Conservation (phyloP, 92 coral and sea anemone genomes). For the Palythoa caribaeorum region DNA sequence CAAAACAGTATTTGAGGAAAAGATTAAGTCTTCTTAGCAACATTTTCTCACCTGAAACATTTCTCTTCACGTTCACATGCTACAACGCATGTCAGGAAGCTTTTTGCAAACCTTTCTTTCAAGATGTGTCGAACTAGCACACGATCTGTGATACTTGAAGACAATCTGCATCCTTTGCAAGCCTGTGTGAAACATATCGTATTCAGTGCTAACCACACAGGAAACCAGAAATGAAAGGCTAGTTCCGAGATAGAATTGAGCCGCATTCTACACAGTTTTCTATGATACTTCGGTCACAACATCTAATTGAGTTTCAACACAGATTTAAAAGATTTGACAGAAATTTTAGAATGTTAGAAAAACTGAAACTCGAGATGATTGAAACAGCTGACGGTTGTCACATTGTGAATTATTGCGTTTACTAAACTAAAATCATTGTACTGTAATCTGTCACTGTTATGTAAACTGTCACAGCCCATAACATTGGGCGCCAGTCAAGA, state of each 20-base stretch:
- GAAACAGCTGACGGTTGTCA: not conserved
- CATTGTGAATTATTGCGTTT: not conserved
- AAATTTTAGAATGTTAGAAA: not conserved
- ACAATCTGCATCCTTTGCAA: not conserved
- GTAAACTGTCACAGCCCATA: not conserved
- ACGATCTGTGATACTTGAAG: conserved; percentile 4
- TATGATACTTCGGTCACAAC: not conserved
- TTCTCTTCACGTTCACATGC: conserved; percentile 5
- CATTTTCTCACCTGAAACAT: conserved; percentile 13
- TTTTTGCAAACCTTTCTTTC: not conserved
- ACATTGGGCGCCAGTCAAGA: not conserved
- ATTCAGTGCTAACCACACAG: not conserved
- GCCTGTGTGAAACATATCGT: not conserved
- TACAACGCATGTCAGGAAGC: not conserved
- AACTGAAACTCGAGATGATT: not conserved
- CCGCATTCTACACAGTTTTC: not conserved
- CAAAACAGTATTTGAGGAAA: no score
- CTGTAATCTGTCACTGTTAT: not conserved
- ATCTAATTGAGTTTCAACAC: not conserved
- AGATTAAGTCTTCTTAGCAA: not conserved
- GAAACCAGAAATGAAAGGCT: not conserved
- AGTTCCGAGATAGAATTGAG: not conserved
- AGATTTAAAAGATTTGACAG: not conserved
- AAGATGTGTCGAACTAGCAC: conserved; percentile 5
- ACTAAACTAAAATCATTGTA: not conserved